Evolutionary conservation across 2,888 invertebrate genomes (phyloP), one percentile per base, ranked within the genome.

Genomic region (Ophion ellenae): DNA sequence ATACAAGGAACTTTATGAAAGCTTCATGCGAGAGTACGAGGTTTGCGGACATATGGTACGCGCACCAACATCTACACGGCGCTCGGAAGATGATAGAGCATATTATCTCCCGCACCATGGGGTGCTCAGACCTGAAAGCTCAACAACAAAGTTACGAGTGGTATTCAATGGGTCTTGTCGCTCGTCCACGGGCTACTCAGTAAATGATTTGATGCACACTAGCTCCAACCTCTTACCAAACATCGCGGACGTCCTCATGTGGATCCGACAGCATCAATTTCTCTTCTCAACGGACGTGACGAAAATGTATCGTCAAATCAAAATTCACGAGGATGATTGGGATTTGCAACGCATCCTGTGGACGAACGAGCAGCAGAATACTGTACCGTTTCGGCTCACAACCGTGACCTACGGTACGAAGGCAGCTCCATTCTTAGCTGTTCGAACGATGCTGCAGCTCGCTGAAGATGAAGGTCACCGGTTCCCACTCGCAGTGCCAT

Each of bases 11-110:
- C 64, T 77, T n/a, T 71, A 77, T n/a, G 28, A 7, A 0, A 59
- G 5, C 1, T 82, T 76, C 20, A 82, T 82, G 82, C 4, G 20
- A 0, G 75, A 76, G 36, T 77, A 77, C 11, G 67, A 77, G 53
- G 9, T 0, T 57, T 40, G 67, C 0, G 57, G 67, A 53, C 67
- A 67, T 67, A 77, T 77, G 67, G 17, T n/a, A 32, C 81, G 57
- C 7, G 53, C 4, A 17, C 67, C 67, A 32, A 32, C 17, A 32
- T 2, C 32, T 2, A 66, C 64, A 14, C 17, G 14, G 64, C 32
- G 32, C 64, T 36, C 67, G 3, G 67, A 67, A 36, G 32, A 66
- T 11, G 36, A 36, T 5, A 66, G 1, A 0, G 92, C 94, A 0
- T 47, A 47, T 11, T 14, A 47, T 47, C 14, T 47, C 3, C 47